These are phyloP conservation scores for Rostratula benghalensis DNA, from an alignment of 2,113 vertebrate genomes.

Conservation along the genomic window DNA sequence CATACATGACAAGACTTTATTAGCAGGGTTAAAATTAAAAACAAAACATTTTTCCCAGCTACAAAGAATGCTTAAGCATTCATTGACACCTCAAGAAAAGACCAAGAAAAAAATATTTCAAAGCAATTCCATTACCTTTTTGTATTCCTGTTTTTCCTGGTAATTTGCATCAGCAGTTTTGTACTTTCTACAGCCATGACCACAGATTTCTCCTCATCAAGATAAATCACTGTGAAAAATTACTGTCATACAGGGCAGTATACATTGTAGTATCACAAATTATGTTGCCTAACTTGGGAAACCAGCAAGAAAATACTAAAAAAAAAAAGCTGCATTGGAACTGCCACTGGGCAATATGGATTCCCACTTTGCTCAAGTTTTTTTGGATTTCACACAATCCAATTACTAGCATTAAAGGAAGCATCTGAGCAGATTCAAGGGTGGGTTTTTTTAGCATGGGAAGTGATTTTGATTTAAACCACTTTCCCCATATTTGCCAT, in stretches of 20 bases:
- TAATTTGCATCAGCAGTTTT: background rate
- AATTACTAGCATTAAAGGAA: background rate
- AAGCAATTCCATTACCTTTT: background rate
- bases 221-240: background rate
- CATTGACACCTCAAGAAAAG: background rate
- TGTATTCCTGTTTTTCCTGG: background rate
- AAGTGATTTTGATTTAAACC: background rate
- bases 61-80: background rate
- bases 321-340: background rate
- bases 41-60: conserved; percentile 19
- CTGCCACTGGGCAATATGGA: rapidly evolving
- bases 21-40: conserved; percentile 49
- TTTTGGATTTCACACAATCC: background rate
- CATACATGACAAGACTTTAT: conserved; percentile 46
- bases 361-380: background rate
- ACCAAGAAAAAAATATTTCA: background rate
- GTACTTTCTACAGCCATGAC: background rate
- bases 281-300: background rate
- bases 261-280: background rate
- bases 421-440: background rate
- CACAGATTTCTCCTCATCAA: background rate
- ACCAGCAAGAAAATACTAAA: background rate
- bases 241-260: background rate
- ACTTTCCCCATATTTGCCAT: too few relatives aligned
- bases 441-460: background rate